A percentile compares a stretch with the other conserved stretches of the same genome.
Evolutionary conservation across 2,797 vertebrate genomes (phyloP).

Genomic region (Allobates femoralis): DNA sequence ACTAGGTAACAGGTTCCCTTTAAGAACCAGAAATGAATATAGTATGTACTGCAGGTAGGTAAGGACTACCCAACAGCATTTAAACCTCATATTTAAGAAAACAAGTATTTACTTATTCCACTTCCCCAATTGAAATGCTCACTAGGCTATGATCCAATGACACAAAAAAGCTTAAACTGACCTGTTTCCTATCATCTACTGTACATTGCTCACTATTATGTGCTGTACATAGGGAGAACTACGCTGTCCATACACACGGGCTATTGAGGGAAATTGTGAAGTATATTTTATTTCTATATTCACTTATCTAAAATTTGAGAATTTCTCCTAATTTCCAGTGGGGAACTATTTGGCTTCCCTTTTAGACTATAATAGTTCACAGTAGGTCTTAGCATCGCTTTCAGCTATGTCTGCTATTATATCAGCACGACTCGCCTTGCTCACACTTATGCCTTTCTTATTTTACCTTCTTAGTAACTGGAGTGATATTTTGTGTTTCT

Average conservation of each 20-base stretch:
- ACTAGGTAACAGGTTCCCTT: no score
- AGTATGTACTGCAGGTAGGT: no score
- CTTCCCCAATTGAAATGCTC: no score
- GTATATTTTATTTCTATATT: not conserved
- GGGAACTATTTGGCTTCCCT: not conserved
- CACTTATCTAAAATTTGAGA: not conserved
- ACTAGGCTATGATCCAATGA: no score
- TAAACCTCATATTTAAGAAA: no score
- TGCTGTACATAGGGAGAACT: not conserved
- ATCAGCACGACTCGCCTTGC: not conserved
- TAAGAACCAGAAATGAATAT: no score
- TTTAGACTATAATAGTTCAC: not conserved
- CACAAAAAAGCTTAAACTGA: no score
- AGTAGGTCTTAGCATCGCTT: not conserved
- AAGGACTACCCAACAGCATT: no score
- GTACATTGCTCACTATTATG: not conserved
- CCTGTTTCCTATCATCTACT: not conserved
- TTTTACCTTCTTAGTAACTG: not conserved
- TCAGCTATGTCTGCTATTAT: not conserved
- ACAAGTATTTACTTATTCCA: no score
- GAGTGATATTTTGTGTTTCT: slow-evolving; percentile 1
- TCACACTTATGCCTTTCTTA: not conserved
- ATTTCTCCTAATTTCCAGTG: not conserved
- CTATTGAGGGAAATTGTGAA: not conserved
- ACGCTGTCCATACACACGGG: not conserved